A percentile compares a stretch with the other conserved stretches of the same genome.
These are phyloP conservation scores for Xylota segnis DNA, from an alignment of 2,888 invertebrate genomes.

Conservation along the genomic window DNA sequence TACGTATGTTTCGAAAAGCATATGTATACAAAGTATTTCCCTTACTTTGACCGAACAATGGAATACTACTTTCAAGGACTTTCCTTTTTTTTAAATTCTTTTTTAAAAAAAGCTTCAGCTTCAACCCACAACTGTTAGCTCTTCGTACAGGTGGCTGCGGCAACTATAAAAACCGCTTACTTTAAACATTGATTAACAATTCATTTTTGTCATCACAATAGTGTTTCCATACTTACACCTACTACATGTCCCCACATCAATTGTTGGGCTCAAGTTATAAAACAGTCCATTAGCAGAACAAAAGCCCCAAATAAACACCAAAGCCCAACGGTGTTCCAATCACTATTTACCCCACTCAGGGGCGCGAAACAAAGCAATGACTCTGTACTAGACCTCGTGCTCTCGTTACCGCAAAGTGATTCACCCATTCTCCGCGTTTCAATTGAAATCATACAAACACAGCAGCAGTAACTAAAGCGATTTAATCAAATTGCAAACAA, in stretches of 20 bases:
- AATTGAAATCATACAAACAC: conserved; percentile 44
- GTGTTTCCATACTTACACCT: conserved; percentile 17
- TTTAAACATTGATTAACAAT: neutral
- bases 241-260: conserved; percentile 23
- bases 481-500: conserved; percentile 63
- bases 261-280: conserved; percentile 19
- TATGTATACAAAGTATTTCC: too few relatives aligned
- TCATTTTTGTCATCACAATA: neutral
- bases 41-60: too few relatives aligned
- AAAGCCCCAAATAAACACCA: conserved; percentile 29
- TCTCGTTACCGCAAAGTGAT: conserved; percentile 53
- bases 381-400: conserved; percentile 38
- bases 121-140: neutral
- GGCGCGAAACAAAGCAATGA: conserved; percentile 12
- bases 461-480: conserved; percentile 44
- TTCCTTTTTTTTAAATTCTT: too few relatives aligned
- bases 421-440: conserved; percentile 52
- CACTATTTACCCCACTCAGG: neutral
- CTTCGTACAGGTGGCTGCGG: neutral
- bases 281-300: conserved; percentile 42
- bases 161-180: neutral
- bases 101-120: too few relatives aligned
- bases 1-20: too few relatives aligned
- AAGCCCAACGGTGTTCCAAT: conserved; percentile 17
- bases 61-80: too few relatives aligned